These are phyloP conservation scores for Dinomys branickii DNA, from an alignment of 2,113 vertebrate species.

Conservation along the genomic window DNA sequence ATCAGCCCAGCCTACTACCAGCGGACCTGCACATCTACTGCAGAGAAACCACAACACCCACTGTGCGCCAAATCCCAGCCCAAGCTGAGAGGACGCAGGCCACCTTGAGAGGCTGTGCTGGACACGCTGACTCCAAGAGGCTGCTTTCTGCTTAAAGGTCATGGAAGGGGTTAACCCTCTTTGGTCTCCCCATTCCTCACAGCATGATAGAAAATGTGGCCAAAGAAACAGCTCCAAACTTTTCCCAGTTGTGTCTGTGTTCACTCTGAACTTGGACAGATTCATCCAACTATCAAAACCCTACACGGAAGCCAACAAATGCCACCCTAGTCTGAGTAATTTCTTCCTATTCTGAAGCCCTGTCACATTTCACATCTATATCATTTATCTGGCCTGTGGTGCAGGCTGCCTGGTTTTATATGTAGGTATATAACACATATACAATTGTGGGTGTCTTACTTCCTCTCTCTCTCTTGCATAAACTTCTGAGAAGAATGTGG, in stretches of 20 bases:
- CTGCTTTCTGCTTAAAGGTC: constrained; percentile 54
- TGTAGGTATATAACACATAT: not conserved
- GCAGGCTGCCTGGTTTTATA: not conserved
- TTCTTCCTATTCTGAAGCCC: not conserved
- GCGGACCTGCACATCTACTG: not conserved
- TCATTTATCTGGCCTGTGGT: not conserved
- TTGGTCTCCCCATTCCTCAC: constrained; percentile 53
- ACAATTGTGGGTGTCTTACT: not conserved
- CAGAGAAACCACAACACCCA: not conserved
- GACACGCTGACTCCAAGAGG: constrained; percentile 61
- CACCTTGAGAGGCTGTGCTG: not conserved
- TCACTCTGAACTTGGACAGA: constrained; percentile 32
- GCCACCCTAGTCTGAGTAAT: not conserved
- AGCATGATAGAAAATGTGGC: constrained; percentile 69
- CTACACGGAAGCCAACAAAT: constrained; percentile 15
- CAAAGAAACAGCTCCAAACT: constrained; percentile 55
- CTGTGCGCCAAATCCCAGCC: not conserved
- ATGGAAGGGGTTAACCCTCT: constrained; percentile 43
- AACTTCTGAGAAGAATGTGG: constrained; percentile 36
- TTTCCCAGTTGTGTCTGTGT: constrained; percentile 20
- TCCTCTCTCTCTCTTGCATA: not conserved
- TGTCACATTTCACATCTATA: not conserved
- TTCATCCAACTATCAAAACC: constrained; percentile 35
- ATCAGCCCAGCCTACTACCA: not conserved
- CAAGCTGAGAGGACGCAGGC: not conserved